phyloP scores from a whole-genome alignment of 2,797 vertebrate species.

The Odontamblyopus lacepedii region DNA sequence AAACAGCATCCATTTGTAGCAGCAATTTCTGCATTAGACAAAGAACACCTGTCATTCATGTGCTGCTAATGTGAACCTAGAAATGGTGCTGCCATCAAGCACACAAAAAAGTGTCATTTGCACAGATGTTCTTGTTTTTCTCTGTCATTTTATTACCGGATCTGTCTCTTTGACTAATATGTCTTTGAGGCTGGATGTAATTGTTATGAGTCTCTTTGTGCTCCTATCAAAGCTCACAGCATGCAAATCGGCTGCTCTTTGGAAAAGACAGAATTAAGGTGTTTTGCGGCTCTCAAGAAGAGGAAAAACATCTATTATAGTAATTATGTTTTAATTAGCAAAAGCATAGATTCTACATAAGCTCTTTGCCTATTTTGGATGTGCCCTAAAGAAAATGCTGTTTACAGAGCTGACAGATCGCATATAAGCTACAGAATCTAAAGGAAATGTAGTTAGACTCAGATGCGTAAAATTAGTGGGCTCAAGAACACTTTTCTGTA shows the following conservation, averaged over 20 bases:
- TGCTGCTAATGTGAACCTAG: slow-evolving; percentile 24
- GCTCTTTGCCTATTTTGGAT: background rate
- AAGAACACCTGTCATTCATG: slow-evolving; percentile 40
- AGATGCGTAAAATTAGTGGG: no score
- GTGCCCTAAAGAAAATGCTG: background rate
- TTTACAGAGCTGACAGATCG: background rate
- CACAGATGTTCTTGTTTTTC: slow-evolving; percentile 15
- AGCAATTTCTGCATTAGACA: slow-evolving; percentile 35
- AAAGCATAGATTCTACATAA: background rate
- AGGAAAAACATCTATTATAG: background rate
- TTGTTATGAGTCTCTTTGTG: slow-evolving; percentile 1
- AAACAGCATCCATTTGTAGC: slow-evolving; percentile 20
- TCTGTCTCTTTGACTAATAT: slow-evolving; percentile 19
- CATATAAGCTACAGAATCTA: background rate
- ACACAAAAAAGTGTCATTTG: slow-evolving; percentile 12
- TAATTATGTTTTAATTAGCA: slow-evolving; percentile 2
- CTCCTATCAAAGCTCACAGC: slow-evolving; percentile 1
- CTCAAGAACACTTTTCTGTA: no score
- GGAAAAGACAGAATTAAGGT: background rate
- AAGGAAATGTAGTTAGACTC: background rate
- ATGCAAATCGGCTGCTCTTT: slow-evolving; percentile 2
- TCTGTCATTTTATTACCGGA: slow-evolving; percentile 11
- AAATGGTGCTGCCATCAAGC: slow-evolving; percentile 20
- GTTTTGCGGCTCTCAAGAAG: background rate
- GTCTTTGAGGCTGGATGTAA: background rate